phyloP scores from a whole-genome alignment of 2,113 vertebrate species.

The Calcarius ornatus region DNA sequence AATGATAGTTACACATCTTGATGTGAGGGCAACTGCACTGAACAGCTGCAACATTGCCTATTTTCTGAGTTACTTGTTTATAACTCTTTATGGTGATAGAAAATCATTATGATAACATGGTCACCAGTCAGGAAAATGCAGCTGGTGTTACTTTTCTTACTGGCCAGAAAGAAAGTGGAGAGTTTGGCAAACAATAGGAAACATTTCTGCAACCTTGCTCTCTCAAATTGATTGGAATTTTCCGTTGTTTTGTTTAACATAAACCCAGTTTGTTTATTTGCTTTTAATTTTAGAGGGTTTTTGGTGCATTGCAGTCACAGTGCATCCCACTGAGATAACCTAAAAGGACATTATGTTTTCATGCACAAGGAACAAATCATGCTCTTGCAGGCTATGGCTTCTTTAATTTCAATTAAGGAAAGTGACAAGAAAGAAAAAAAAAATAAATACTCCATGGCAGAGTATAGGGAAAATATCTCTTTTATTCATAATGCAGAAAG shows the following conservation, averaged over 20 bases:
- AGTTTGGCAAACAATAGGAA: neutral
- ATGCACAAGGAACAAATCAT: neutral
- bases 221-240: neutral
- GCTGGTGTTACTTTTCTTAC: neutral
- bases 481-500: neutral
- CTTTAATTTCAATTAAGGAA: conserved; percentile 1
- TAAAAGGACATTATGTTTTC: conserved; percentile 1
- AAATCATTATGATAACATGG: neutral
- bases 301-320: conserved; percentile 36
- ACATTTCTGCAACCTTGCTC: neutral
- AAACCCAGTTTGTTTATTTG: neutral
- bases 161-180: neutral
- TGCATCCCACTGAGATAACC: conserved; percentile 4
- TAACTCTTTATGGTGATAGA: neutral
- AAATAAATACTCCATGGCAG: neutral
- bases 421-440: neutral
- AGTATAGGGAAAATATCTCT: neutral
- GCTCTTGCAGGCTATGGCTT: neutral
- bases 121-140: neutral
- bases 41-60: neutral
- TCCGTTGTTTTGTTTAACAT: conserved; percentile 1
- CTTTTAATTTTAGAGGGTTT: neutral
- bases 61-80: neutral
- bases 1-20: neutral
- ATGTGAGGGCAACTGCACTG: neutral